phyloP scores from a whole-genome alignment of 2,113 vertebrate species.

The Tamias sibiricus region DNA sequence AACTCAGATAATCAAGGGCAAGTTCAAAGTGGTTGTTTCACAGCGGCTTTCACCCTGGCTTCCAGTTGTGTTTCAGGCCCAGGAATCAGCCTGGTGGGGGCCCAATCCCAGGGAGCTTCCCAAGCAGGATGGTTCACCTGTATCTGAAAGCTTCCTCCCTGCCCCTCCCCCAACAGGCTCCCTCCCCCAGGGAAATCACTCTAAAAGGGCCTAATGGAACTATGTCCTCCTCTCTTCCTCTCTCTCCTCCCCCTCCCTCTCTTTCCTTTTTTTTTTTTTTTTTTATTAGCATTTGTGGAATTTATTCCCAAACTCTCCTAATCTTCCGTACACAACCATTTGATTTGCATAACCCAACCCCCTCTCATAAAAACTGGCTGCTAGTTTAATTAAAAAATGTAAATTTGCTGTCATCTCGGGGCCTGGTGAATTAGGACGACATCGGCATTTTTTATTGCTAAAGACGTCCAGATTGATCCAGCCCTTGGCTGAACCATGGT shows the following conservation, averaged over 20 bases:
- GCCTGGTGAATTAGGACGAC: slow-evolving; percentile 99
- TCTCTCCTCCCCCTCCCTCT: slow-evolving; percentile 84
- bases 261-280: slow-evolving; percentile 79
- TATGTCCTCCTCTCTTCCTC: slow-evolving; percentile 90
- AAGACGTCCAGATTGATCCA: slow-evolving; percentile 99
- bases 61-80: background rate
- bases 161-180: slow-evolving; percentile 62
- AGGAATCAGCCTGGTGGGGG: slow-evolving; percentile 61
- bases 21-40: background rate
- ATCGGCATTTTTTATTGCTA: slow-evolving; percentile 99
- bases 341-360: slow-evolving; percentile 99
- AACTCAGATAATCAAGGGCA: background rate
- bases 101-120: slow-evolving; percentile 78
- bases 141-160: slow-evolving; percentile 82
- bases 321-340: slow-evolving; percentile 99
- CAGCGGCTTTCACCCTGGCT: background rate
- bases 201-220: slow-evolving; percentile 98
- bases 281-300: slow-evolving; percentile 97
- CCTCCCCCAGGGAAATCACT: slow-evolving; percentile 92
- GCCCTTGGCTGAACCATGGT: slow-evolving; percentile 92
- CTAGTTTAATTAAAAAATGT: slow-evolving; percentile 99
- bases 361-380: slow-evolving; percentile 99
- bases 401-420: slow-evolving; percentile 99
- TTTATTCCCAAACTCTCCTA: slow-evolving; percentile 99
- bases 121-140: slow-evolving; percentile 85